phyloP scores from a whole-genome alignment of 1,140 invertebrate genomes.

The Catajapyx aquilonaris region DNA sequence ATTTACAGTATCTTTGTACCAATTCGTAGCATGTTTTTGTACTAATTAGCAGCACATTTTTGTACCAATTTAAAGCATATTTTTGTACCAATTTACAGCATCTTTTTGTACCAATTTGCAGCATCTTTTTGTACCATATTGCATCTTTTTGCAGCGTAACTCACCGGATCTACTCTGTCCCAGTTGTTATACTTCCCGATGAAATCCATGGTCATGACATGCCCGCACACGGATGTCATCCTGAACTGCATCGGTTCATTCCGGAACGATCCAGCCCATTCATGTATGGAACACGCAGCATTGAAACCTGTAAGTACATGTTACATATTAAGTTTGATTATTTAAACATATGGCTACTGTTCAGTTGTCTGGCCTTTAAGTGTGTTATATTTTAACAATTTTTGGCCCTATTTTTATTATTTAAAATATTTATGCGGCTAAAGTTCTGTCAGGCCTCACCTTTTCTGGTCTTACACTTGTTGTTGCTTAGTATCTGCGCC shows the following conservation, averaged over 20 bases:
- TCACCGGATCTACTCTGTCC: conserved; percentile 91
- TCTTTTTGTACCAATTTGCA: background rate
- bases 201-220: conserved; percentile 94
- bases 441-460: conserved; percentile 30
- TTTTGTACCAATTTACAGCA: background rate
- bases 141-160: conserved; percentile 12
- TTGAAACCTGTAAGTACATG: conserved; percentile 52
- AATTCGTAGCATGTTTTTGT: background rate
- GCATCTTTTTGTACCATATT: conserved; percentile 1
- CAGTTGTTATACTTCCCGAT: conserved; percentile 91
- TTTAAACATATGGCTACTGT: no score
- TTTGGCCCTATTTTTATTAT: no score
- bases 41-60: background rate
- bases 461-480: conserved; percentile 58
- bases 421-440: no score
- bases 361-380: no score
- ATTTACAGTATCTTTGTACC: background rate
- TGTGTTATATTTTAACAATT: no score
- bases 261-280: conserved; percentile 70
- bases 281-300: conserved; percentile 77
- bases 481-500: conserved; percentile 83
- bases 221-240: conserved; percentile 97
- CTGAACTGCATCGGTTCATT: conserved; percentile 55
- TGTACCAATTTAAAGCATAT: background rate
- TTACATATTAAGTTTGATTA: no score